phyloP scores from a whole-genome alignment of 2,113 vertebrate species.

The Hemicordylus capensis region DNA sequence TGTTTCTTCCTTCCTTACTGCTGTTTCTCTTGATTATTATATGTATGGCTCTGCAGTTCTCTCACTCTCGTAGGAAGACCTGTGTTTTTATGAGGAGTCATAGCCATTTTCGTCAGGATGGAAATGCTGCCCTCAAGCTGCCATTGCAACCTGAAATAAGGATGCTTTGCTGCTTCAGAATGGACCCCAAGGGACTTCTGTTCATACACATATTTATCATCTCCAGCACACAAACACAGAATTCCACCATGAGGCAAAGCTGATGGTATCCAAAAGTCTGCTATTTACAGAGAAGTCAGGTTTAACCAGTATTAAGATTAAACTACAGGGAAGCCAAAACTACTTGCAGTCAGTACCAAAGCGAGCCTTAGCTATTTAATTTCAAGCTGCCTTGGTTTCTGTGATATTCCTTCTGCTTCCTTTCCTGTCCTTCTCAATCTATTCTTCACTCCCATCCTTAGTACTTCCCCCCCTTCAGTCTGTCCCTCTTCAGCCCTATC shows the following conservation, averaged over 20 bases:
- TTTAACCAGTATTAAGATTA: constrained; percentile 43
- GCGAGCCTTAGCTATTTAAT: not conserved
- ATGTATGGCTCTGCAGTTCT: constrained; percentile 54
- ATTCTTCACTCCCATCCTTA: not conserved
- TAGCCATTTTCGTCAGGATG: constrained; percentile 68
- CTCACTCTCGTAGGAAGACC: constrained; percentile 67
- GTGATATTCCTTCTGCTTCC: constrained; percentile 26
- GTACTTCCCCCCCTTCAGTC: not conserved
- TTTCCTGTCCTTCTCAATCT: constrained; percentile 32
- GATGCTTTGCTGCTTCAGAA: constrained; percentile 66
- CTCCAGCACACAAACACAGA: constrained; percentile 48
- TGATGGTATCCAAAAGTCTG: constrained; percentile 37
- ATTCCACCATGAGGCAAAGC: constrained; percentile 55
- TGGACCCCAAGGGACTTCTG: constrained; percentile 52
- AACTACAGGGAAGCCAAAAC: constrained; percentile 23
- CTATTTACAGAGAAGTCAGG: constrained; percentile 14
- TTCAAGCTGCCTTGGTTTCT: not conserved
- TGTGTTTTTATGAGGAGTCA: constrained; percentile 73
- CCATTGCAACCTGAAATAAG: constrained; percentile 64
- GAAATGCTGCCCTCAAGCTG: constrained; percentile 74
- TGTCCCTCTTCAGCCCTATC: constrained; percentile 54
- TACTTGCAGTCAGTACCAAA: constrained; percentile 26
- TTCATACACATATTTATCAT: constrained; percentile 72
- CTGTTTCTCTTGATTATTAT: constrained; percentile 55
- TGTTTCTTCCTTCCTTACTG: constrained; percentile 47